Evolutionary conservation across 2,888 invertebrate genomes (phyloP), one percentile per base, ranked within the genome.

Genomic region (Limnephilus auricula): DNA sequence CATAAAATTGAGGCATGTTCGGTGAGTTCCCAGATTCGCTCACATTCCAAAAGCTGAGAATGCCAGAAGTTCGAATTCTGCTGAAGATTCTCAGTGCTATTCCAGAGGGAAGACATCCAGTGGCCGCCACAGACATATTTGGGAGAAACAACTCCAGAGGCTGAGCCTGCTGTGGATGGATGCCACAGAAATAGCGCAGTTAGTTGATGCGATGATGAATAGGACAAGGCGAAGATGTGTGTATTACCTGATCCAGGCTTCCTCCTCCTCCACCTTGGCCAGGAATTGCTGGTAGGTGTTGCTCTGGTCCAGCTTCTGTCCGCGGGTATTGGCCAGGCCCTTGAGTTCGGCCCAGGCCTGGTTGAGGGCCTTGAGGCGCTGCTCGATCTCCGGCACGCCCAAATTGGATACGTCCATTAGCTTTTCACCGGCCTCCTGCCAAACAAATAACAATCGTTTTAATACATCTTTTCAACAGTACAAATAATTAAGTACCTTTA

Each of bases 261-360:
- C 99, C 95, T 99, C 99, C 94, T 99, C 99, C 94, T 99, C 99
- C 30, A 99, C 98, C 95, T 99, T 99, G 91, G 99, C 99, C 94
- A 99, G 96, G 96, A 99, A 99, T 95, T 99, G 99, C 95, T 99
- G 99, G 96, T 99, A 99, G 4, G 98, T 98, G 90, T 99, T 96
- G n/a, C 99, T 99, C 95, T 99, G 99, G 93, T 99, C 99, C 94
- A 99, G 96, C 95, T 99, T 99, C 94, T 98, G 98, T 40, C 99
- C 99, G 91, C 99, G 96, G 91, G 97, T 98, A 0, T 97, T 97
- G 0, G 98, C 98, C 94, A 99, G 95, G 94, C 98, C 97, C 94
- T 98, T 98, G 91, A 99, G 96, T 95, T 99, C 99, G 31, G 98
- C 97, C 65, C 99, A 99, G 25, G 99, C 99, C 94, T 98, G 97